Percentiles rank a stretch among this genome's conserved stretches.
Conservation (phyloP, 2,113 vertebrate genomes). For the Trichomycterus rosablanca region DNA sequence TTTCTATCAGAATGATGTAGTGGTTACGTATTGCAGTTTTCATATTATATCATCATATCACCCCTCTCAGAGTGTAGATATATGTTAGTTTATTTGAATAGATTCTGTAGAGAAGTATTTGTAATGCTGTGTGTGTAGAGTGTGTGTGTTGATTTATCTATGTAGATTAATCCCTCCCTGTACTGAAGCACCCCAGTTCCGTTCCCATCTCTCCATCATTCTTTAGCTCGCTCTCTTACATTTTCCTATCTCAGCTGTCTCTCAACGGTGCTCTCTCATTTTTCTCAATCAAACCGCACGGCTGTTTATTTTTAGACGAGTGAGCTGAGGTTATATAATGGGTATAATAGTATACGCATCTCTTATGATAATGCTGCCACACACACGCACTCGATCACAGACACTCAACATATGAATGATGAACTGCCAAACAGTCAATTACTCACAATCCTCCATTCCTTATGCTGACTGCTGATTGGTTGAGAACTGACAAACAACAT, state of each 20-base stretch:
- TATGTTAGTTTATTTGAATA: too few relatives aligned
- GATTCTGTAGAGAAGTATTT: too few relatives aligned
- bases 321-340: conserved; percentile 38
- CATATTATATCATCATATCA: too few relatives aligned
- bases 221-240: neutral
- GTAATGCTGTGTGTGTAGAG: conserved; percentile 13
- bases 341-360: conserved; percentile 43
- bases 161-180: conserved; percentile 26
- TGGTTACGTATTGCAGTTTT: too few relatives aligned
- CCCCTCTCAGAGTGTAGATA: too few relatives aligned
- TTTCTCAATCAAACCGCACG: conserved; percentile 38
- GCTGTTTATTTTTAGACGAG: conserved; percentile 42
- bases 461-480: too few relatives aligned
- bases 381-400: conserved; percentile 47
- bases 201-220: neutral
- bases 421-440: conserved; percentile 12
- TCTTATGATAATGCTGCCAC: conserved; percentile 35
- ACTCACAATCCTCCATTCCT: too few relatives aligned
- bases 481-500: too few relatives aligned
- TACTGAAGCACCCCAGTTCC: conserved; percentile 5
- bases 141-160: neutral
- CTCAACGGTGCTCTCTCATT: conserved; percentile 15
- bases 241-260: neutral
- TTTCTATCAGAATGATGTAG: too few relatives aligned
- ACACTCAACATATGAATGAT: conserved; percentile 45